Evolutionary conservation across 2,888 invertebrate genomes (phyloP), one percentile per base, ranked within the genome.

Genomic region (Steinernema carpocapsae): DNA sequence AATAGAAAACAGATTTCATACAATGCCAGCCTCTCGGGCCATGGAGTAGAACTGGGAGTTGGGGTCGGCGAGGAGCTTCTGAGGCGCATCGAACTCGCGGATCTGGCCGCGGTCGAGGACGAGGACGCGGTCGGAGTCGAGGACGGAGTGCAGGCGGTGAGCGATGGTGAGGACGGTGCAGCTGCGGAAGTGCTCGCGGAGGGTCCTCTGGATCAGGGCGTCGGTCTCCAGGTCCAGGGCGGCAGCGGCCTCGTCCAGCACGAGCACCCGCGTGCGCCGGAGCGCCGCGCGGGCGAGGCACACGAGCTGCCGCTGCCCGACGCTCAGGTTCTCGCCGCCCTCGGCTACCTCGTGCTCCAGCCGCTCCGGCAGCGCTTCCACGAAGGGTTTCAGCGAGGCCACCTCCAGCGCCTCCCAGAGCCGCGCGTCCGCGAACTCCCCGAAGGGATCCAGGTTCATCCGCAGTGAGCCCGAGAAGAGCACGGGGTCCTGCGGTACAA

Each of bases 401-500:
- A 77, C 71, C 43, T 76, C 70, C 56, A 79, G 46, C 10, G 79
- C 92, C 73, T 91, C 91, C 95, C 95, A 96, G 64, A 97, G 88
- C 73, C 93, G 92, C 0, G 92, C 92, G 84, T 96, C 96, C 1
- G 91, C 89, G 88, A 93, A 91, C 0, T 88, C 88, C 81, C 91
- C 91, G 89, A 95, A 94, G 1, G 97, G 97, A 90, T 97, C 97
- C 78, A 97, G 91, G 90, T 97, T 97, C 90, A 93, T 91, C 72
- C 96, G 91, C 82, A 97, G 90, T 4, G 92, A 92, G 70, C 96
- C 96, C 24, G 94, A 94, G 90, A 97, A 97, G 77, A 97, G 90
- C 70, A 96, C 94, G 0, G 96, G 96, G 90, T 97, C 97, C 90
- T 97, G 82, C 42, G 83, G 70, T 1, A 73, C 73, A 32, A 70